Evolutionary conservation across 2,888 invertebrate species (phyloP).

Genomic region (Eupithecia pulchellata): DNA sequence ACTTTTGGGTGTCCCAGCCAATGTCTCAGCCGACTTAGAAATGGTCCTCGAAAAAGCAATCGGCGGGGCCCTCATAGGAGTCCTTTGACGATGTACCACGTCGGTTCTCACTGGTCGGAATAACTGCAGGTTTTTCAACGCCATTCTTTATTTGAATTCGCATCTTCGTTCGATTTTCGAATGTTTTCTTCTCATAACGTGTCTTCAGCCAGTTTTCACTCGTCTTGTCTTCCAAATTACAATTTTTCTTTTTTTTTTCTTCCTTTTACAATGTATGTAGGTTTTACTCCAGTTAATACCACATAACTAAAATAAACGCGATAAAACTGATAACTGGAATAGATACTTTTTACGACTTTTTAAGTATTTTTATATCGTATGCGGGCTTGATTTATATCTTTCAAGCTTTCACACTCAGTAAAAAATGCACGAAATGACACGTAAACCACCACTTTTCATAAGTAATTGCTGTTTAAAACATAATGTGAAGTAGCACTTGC

Average conservation of each 20-base stretch:
- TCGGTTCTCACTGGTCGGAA: conserved; percentile 69
- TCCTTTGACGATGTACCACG: conserved; percentile 69
- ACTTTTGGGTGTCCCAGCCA: conserved; percentile 69
- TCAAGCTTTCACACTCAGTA: conserved; percentile 10
- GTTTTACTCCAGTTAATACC: neutral
- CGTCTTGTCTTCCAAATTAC: neutral
- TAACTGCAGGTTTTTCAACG: conserved; percentile 75
- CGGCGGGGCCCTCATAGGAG: conserved; percentile 76
- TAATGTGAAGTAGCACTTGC: conserved; percentile 33
- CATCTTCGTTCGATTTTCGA: conserved; percentile 49
- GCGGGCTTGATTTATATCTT: conserved; percentile 27
- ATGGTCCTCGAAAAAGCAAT: conserved; percentile 69
- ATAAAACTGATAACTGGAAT: neutral
- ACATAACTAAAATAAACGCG: neutral
- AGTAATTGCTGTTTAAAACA: conserved; percentile 10
- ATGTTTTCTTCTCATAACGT: conserved; percentile 31
- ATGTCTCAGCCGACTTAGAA: conserved; percentile 77
- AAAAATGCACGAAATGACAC: conserved; percentile 16
- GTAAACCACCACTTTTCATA: conserved; percentile 4
- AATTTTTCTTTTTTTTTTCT: neutral
- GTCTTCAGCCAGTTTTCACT: neutral
- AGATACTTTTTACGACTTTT: neutral
- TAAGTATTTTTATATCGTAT: conserved; percentile 8
- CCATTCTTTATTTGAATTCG: conserved; percentile 59
- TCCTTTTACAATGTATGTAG: neutral